phyloP scores from a whole-genome alignment of 92 coral and sea anemone genomes.

The Galaxea fascicularis region DNA sequence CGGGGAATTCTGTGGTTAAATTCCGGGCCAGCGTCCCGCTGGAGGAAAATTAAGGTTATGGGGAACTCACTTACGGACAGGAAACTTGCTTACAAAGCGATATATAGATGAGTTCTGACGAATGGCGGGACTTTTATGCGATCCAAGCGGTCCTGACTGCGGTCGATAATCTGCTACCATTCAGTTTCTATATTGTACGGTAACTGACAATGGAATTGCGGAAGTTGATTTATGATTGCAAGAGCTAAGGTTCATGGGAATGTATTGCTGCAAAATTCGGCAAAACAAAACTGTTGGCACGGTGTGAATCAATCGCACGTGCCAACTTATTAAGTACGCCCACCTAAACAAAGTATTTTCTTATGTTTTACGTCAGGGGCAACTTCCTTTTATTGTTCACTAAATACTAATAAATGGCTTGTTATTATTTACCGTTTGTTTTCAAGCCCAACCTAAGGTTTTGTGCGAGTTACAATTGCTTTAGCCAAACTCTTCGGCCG shows the following conservation, averaged over 20 bases:
- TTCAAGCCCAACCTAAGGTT: background rate
- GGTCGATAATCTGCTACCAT: background rate
- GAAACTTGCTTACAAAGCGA: conserved; percentile 4
- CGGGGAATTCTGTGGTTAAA: conserved; percentile 28
- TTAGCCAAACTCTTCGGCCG: no score
- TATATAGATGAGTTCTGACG: background rate
- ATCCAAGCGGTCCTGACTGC: background rate
- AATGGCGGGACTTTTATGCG: conserved; percentile 3
- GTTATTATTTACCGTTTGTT: background rate
- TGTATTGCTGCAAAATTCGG: background rate
- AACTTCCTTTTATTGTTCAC: background rate
- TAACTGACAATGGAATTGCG: background rate
- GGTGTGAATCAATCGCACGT: background rate
- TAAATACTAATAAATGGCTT: background rate
- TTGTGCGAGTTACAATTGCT: no score
- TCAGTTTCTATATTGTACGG: background rate
- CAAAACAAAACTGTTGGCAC: background rate
- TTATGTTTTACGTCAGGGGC: background rate
- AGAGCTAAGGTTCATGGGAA: background rate
- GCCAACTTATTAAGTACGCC: background rate
- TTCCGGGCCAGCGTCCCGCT: conserved; percentile 26
- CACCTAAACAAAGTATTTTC: background rate
- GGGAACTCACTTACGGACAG: background rate
- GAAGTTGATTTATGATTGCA: background rate
- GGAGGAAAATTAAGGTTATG: background rate